Evolutionary conservation across 2,888 invertebrate species (phyloP).

Genomic region (Drosophila yooni): DNA sequence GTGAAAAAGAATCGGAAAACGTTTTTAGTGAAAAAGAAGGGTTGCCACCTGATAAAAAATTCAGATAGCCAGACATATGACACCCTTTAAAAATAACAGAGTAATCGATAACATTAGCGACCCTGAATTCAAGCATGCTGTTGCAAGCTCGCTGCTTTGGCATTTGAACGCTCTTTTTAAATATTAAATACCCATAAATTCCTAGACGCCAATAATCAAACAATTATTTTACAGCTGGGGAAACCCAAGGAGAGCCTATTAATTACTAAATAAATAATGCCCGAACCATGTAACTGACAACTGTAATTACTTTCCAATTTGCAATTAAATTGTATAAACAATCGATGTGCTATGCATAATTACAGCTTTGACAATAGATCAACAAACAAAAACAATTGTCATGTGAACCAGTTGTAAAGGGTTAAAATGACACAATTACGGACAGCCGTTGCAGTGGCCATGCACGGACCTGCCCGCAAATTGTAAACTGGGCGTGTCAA

Average conservation of each 20-base stretch:
- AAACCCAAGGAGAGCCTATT: conserved; percentile 28
- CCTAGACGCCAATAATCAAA: neutral
- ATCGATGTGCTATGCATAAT: conserved; percentile 69
- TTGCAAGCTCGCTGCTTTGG: conserved; percentile 20
- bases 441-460: conserved; percentile 16
- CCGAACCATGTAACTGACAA: conserved; percentile 55
- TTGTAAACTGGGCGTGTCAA: conserved; percentile 74
- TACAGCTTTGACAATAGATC: conserved; percentile 52
- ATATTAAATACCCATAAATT: neutral
- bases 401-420: conserved; percentile 36
- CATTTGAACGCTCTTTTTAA: conserved; percentile 27
- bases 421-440: conserved; percentile 78
- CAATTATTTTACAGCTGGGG: conserved; percentile 9
- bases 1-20: conserved; percentile 44
- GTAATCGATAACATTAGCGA: conserved; percentile 19
- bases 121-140: neutral
- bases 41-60: conserved; percentile 32
- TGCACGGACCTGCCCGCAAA: conserved; percentile 41
- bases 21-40: conserved; percentile 50
- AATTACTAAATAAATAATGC: conserved; percentile 63
- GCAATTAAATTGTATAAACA: conserved; percentile 77
- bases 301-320: conserved; percentile 79
- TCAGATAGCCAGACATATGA: neutral
- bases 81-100: neutral
- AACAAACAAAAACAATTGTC: conserved; percentile 15